phyloP scores from a whole-genome alignment of 2,797 vertebrate species.

The Lateolabrax maculatus region DNA sequence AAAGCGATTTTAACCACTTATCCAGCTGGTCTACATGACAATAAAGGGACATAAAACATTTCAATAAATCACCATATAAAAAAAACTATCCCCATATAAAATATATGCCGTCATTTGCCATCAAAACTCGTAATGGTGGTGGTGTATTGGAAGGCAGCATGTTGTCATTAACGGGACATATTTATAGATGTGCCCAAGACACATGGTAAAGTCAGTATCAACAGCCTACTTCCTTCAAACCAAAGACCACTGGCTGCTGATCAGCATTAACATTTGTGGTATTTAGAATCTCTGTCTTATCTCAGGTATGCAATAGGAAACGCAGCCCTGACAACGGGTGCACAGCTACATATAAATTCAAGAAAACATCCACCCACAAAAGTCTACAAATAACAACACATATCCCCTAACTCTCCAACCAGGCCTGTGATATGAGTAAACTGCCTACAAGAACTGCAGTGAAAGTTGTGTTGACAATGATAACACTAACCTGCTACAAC shows the following conservation, averaged over 20 bases:
- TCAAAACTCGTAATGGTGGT: not conserved
- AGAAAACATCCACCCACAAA: constrained; percentile 50
- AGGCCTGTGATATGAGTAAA: constrained; percentile 12
- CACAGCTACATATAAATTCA: constrained; percentile 28
- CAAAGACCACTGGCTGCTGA: constrained; percentile 8
- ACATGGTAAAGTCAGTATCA: constrained; percentile 7
- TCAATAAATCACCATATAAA: not conserved
- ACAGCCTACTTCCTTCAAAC: constrained; percentile 14
- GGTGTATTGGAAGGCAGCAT: not conserved
- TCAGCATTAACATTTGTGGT: constrained; percentile 10
- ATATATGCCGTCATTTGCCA: not conserved
- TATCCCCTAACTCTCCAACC: not conserved
- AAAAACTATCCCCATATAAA: not conserved
- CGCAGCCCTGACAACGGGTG: constrained; percentile 22
- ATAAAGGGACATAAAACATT: not conserved
- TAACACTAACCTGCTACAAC: constrained; percentile 26
- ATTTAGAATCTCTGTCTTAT: constrained; percentile 47
- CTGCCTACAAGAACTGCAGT: not conserved
- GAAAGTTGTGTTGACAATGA: constrained; percentile 29
- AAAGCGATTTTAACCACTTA: constrained; percentile 9
- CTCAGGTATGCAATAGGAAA: constrained; percentile 52
- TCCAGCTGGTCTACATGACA: not conserved
- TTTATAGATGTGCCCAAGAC: constrained; percentile 18
- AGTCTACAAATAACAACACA: constrained; percentile 30
- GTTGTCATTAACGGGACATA: constrained; percentile 4